Conservation (phyloP, 2,113 vertebrate genomes). For the Thomomys bottae region DNA sequence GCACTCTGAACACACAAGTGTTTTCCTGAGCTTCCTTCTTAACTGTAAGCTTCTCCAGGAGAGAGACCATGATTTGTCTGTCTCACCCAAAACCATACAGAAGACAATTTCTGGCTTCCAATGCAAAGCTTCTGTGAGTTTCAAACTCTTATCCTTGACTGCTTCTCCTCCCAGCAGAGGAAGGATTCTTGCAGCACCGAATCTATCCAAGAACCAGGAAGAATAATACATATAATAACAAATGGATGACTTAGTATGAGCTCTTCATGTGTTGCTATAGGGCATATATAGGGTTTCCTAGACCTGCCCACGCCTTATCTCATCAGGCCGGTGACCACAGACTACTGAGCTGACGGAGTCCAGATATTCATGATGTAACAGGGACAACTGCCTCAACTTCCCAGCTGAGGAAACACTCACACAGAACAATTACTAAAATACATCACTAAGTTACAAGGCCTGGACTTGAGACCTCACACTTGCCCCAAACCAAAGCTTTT, state of each 20-base stretch:
- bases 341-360: not conserved
- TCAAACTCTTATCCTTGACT: not conserved
- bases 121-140: not conserved
- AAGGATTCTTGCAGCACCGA: not conserved
- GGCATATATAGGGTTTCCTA: not conserved
- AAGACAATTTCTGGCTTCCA: not conserved
- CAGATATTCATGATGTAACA: too few relatives aligned
- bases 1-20: fast-evolving
- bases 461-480: not conserved
- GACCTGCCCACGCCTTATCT: not conserved
- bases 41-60: not conserved
- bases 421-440: not conserved
- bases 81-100: not conserved
- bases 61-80: not conserved
- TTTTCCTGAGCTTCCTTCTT: not conserved
- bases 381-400: not conserved
- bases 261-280: not conserved
- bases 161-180: not conserved
- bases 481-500: not conserved
- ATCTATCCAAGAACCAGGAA: not conserved
- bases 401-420: not conserved
- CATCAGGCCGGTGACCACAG: not conserved
- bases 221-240: not conserved
- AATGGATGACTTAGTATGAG: not conserved
- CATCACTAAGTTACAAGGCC: not conserved